Base-by-base conservation (phyloP, 2,888 invertebrate species). In the Anarsia innoxiella region DNA sequence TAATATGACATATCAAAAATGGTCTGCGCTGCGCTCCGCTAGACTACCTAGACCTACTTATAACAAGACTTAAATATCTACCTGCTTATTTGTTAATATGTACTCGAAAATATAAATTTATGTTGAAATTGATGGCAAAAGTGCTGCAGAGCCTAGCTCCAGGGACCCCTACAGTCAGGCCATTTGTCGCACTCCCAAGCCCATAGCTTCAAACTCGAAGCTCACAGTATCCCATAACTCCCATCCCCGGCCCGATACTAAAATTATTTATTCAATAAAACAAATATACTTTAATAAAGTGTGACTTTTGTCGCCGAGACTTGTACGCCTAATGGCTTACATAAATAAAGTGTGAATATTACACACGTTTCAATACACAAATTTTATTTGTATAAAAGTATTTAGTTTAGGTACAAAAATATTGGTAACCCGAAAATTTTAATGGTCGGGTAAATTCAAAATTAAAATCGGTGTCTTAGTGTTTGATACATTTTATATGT, bases 251-350 rank as follows among this genome's bases (percentile, higher is more conserved):
- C 46, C 51, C 52, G 53, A 59, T 66, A 65, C 66, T 71, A 68
- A 72, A 68, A 72, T 69, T 69, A 77, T 75, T 72, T 71, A 68
- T 69, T 64, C 65, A 64, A 74, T 77, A 72, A 76, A 78, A 80
- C 79, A 76, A 78, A 79, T 77, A 76, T 58, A 53, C 51, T 65
- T 57, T 57, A 65, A 66, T 76, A 75, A 70, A 69, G 75, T 76
- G 77, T 69, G 70, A 79, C 60, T 74, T 78, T 78, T 78, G 76
- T 77, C 79, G 64, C 71, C 59, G 56, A 53, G 48, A 54, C 70
- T 60, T 74, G 76, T 73, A 57, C 55, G 46, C 42, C 56, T 77
- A 75, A 79, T 76, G 64, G 65, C 42, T 36, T 15, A 44, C 61
- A 73, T 77, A 67, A 71, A 75, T 75, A 66, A 62, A 51, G 25